phyloP scores from a whole-genome alignment of 2,113 vertebrate species.

The Caretta caretta region DNA sequence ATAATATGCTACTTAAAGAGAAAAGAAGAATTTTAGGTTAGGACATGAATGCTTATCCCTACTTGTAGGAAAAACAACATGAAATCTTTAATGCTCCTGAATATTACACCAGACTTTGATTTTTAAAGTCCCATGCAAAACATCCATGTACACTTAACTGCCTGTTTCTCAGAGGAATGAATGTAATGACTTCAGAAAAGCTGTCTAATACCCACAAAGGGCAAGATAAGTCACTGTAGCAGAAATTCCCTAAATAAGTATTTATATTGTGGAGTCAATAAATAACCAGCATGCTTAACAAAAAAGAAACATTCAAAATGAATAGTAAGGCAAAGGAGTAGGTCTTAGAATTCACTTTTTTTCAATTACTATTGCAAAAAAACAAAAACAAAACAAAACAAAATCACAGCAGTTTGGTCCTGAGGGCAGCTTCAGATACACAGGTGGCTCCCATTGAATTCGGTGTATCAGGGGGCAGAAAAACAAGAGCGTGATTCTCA shows the following conservation, averaged over 20 bases:
- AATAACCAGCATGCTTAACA: not conserved
- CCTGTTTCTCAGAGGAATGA: not conserved
- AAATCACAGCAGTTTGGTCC: not conserved
- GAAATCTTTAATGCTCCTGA: not conserved
- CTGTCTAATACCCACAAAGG: constrained; percentile 40
- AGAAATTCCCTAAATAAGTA: constrained; percentile 41
- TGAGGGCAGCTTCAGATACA: not conserved
- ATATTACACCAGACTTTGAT: not conserved
- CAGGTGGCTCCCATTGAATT: not conserved
- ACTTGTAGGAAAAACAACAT: not conserved
- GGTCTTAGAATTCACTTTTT: not conserved
- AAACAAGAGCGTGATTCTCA: not conserved
- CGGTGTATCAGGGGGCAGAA: not conserved
- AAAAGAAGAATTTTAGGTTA: not conserved
- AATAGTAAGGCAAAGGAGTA: not conserved
- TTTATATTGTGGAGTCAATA: constrained; percentile 24
- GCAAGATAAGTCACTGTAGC: constrained; percentile 45
- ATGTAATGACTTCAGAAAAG: constrained; percentile 42
- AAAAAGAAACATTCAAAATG: constrained; percentile 33
- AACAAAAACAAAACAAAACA: not conserved
- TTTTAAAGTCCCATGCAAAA: not conserved
- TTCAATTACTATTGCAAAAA: not conserved
- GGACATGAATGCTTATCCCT: not conserved
- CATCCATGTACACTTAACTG: not conserved
- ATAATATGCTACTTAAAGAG: not conserved